These are phyloP conservation scores for Parnassius smintheus DNA, from an alignment of 2,888 invertebrate species.

Conservation along the genomic window DNA sequence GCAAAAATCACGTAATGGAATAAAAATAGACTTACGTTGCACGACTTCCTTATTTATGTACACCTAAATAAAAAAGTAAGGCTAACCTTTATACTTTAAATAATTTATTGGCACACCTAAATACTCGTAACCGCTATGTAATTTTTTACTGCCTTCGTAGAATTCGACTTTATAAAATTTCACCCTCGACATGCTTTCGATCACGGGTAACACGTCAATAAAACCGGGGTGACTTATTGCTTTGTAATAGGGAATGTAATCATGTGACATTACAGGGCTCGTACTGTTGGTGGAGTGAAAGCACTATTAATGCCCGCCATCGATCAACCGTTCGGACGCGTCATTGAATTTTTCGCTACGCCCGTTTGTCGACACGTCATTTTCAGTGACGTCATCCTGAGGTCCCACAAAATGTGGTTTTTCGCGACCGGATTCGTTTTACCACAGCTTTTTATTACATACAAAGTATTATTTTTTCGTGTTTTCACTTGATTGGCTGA, in stretches of 20 bases:
- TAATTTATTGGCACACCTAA: slow-evolving; percentile 3
- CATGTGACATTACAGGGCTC: neutral
- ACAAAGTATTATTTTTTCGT: neutral
- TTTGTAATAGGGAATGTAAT: slow-evolving; percentile 2
- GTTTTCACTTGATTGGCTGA: neutral
- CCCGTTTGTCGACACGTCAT: slow-evolving; percentile 22
- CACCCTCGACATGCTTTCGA: slow-evolving; percentile 8
- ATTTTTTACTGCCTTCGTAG: slow-evolving; percentile 5
- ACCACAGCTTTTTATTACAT: neutral
- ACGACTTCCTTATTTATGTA: too few relatives aligned
- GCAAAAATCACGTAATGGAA: too few relatives aligned
- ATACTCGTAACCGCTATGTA: neutral
- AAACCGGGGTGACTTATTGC: neutral
- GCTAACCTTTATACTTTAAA: neutral
- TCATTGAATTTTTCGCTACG: slow-evolving; percentile 27
- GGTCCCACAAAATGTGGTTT: slow-evolving; percentile 5
- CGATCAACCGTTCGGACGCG: slow-evolving; percentile 33
- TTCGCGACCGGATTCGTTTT: neutral
- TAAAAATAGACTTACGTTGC: too few relatives aligned
- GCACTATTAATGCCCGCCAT: slow-evolving; percentile 47
- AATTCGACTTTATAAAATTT: slow-evolving; percentile 21
- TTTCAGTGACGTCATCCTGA: slow-evolving; percentile 21
- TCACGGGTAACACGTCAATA: neutral
- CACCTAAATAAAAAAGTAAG: too few relatives aligned
- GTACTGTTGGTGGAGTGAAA: slow-evolving; percentile 40